phyloP scores from a whole-genome alignment of 2,113 vertebrate species.

The Pelobates fuscus region DNA sequence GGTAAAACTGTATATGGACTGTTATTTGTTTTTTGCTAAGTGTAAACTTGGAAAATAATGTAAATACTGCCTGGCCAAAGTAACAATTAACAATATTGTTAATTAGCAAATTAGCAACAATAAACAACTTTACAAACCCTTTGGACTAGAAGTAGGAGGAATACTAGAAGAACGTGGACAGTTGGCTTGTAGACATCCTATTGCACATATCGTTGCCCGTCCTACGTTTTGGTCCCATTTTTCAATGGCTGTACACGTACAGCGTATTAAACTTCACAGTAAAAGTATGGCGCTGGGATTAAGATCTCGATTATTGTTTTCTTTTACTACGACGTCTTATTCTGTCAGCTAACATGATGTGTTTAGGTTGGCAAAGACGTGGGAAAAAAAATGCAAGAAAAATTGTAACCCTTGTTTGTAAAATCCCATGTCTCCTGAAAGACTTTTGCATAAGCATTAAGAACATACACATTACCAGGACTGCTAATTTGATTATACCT shows the following conservation, averaged over 20 bases:
- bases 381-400: slow-evolving; percentile 29
- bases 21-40: too few species aligned
- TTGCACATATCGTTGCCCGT: too few species aligned
- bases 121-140: too few species aligned
- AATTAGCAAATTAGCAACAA: too few species aligned
- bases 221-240: not conserved
- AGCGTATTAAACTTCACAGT: slow-evolving; percentile 15
- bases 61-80: too few species aligned
- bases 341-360: slow-evolving; percentile 20
- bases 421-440: slow-evolving; percentile 65
- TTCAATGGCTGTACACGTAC: slow-evolving; percentile 11
- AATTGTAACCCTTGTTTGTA: slow-evolving; percentile 53
- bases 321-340: slow-evolving; percentile 12
- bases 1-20: too few species aligned
- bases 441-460: slow-evolving; percentile 63
- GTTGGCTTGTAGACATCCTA: too few species aligned
- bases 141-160: too few species aligned
- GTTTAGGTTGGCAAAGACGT: slow-evolving; percentile 27
- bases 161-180: too few species aligned
- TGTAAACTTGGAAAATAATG: too few species aligned
- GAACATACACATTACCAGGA: slow-evolving; percentile 60
- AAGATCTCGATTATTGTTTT: slow-evolving; percentile 25
- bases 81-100: too few species aligned
- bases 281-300: slow-evolving; percentile 8
- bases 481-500: slow-evolving; percentile 70